Percentiles rank a stretch among this genome's conserved stretches.
These are phyloP conservation scores for Diarsia brunnea DNA, from an alignment of 2,888 invertebrate species.

Conservation along the genomic window DNA sequence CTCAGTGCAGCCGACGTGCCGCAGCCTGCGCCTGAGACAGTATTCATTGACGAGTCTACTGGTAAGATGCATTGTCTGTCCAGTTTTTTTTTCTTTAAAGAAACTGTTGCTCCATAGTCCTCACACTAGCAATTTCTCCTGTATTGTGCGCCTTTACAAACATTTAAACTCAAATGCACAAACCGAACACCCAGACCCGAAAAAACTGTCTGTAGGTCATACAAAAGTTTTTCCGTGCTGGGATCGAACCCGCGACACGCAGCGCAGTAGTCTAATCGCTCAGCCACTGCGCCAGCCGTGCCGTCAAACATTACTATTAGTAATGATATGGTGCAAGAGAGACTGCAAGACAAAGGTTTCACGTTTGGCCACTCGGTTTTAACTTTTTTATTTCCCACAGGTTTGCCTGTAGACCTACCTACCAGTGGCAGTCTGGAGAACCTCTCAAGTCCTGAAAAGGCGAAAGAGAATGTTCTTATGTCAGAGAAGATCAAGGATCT, in stretches of 20 bases:
- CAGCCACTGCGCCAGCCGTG: too few species aligned
- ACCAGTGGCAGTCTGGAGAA: conserved; percentile 73
- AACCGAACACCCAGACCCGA: too few species aligned
- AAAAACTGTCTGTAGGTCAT: too few species aligned
- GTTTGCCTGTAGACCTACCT: conserved; percentile 83
- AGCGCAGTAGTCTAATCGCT: too few species aligned
- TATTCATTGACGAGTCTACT: conserved; percentile 85
- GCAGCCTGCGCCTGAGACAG: conserved; percentile 65
- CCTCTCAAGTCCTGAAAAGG: conserved; percentile 75
- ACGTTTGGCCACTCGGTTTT: background rate
- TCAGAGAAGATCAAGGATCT: conserved; percentile 91
- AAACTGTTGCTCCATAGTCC: too few species aligned
- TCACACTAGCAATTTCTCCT: too few species aligned
- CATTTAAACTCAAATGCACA: too few species aligned
- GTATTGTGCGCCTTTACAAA: too few species aligned
- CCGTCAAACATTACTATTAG: background rate
- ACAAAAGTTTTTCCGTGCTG: too few species aligned
- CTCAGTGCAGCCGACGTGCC: conserved; percentile 86
- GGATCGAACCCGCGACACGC: too few species aligned
- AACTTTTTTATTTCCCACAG: conserved; percentile 65
- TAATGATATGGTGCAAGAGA: background rate
- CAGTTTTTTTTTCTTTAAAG: too few species aligned
- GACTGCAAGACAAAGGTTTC: background rate
- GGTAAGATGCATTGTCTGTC: conserved; percentile 70
- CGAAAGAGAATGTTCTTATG: conserved; percentile 78